Evolutionary conservation across 2,888 invertebrate species (phyloP), one percentile per base, ranked within the genome.

Genomic region (Labia minor): DNA sequence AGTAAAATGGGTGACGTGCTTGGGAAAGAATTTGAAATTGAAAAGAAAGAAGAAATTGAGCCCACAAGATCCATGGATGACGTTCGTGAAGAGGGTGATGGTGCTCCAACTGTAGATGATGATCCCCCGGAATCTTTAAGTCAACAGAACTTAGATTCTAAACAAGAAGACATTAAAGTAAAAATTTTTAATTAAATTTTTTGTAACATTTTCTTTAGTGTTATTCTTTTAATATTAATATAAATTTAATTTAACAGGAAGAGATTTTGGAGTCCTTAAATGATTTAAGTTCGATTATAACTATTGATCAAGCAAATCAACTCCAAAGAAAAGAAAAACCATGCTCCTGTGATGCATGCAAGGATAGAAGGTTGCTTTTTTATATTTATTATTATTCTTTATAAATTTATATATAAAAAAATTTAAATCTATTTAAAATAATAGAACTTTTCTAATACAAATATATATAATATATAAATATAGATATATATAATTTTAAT

Each of bases 1-100:
- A 72, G 72, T 68, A 72, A 72, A 72, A 78, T 77, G 77, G 76
- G 75, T 73, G 77, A 78, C 74, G 76, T 76, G 72, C 75, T 77
- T 67, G 74, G 74, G 63, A 76, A 76, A 73, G 75, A 74, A 72
- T 73, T 69, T 65, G 70, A 70, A 67, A 70, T 71, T 70, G 68
- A 69, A 11, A 70, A 70, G 66, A 72, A 70, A 67, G 70, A 70
- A 65, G 70, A 69, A 68, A 66, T 70, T 65, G 67, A 67, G 61
- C 65, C 69, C 19, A 69, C 69, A 67, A 66, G 63, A 10, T 66
- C 64, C 26, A 63, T 63, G 18, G 71, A 73, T 49, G 71, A 73
- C 66, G 70, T 72, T 21, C 68, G 71, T 49, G 70, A 71, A 65
- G 71, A 71, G 61, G 71, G 70, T 37, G 70, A 71, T 66, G 71